phyloP scores from a whole-genome alignment of 53 echinoderm and acorn worm genomes.

The Astropecten irregularis region DNA sequence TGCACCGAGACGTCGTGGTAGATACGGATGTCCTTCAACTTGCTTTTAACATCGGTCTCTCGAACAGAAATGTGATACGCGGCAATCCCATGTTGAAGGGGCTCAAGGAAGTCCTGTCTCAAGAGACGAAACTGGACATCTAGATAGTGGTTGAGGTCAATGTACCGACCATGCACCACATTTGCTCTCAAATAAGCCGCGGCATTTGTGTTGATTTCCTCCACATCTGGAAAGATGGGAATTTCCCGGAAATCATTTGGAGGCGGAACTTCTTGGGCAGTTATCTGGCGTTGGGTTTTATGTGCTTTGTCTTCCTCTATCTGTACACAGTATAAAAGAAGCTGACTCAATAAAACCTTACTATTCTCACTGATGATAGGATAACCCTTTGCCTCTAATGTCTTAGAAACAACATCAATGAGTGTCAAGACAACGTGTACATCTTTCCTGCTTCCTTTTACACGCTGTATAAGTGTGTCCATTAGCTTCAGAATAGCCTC shows the following conservation, averaged over 20 bases:
- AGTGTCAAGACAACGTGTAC: slow-evolving; percentile 64
- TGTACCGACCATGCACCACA: slow-evolving; percentile 68
- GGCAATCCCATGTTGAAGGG: slow-evolving; percentile 78
- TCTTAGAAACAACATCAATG: slow-evolving; percentile 41
- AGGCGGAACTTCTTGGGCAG: slow-evolving; percentile 57
- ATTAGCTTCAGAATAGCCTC: slow-evolving; percentile 64
- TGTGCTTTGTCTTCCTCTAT: slow-evolving; percentile 35
- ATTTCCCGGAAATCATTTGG: slow-evolving; percentile 84
- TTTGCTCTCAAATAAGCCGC: slow-evolving; percentile 69
- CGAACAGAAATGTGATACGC: slow-evolving; percentile 60
- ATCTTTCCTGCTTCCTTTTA: slow-evolving; percentile 57
- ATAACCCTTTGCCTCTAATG: slow-evolving; percentile 38
- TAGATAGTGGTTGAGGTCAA: slow-evolving; percentile 80
- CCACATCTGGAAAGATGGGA: slow-evolving; percentile 69
- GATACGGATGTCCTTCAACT: slow-evolving; percentile 80
- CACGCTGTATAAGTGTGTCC: slow-evolving; percentile 59
- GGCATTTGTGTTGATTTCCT: slow-evolving; percentile 64
- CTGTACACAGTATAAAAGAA: slow-evolving; percentile 39
- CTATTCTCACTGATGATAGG: slow-evolving; percentile 28
- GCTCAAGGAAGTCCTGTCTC: slow-evolving; percentile 87
- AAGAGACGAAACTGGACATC: slow-evolving; percentile 95
- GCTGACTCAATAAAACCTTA: slow-evolving; percentile 25
- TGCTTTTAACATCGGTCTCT: slow-evolving; percentile 36
- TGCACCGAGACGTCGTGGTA: slow-evolving; percentile 77
- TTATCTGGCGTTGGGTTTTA: slow-evolving; percentile 2